Evolutionary conservation across 2,113 vertebrate genomes (phyloP).

Genomic region (Murina feae): DNA sequence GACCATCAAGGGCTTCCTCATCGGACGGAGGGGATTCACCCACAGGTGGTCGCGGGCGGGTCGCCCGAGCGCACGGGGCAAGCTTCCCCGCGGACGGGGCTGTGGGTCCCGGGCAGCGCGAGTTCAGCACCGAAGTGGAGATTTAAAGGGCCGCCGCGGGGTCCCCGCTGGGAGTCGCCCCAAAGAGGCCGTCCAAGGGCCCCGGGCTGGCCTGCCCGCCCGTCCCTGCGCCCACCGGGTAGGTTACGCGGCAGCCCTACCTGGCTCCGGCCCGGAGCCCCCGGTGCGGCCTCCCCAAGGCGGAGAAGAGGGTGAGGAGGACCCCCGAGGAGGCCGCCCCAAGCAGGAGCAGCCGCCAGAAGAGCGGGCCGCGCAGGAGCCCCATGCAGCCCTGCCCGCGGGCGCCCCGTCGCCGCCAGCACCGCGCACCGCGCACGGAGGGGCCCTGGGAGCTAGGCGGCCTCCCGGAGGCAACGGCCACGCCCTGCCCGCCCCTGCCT

Average conservation of each 20-base stretch:
- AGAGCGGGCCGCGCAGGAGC: conserved; percentile 51
- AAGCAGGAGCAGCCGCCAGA: conserved; percentile 71
- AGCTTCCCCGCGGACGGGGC: background rate
- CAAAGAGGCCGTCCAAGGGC: background rate
- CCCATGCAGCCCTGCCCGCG: conserved; percentile 64
- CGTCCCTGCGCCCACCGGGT: background rate
- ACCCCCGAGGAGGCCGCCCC: conserved; percentile 55
- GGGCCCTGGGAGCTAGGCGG: too few species aligned
- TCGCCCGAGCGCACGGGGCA: background rate
- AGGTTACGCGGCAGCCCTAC: conserved; percentile 23
- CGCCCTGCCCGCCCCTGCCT: background rate
- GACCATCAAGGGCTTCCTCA: background rate
- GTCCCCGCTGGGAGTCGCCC: background rate
- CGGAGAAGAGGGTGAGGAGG: conserved; percentile 65
- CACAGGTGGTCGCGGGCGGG: background rate
- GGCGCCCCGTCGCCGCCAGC: background rate
- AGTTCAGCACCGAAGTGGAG: background rate
- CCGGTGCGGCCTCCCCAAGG: background rate
- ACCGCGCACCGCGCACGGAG: too few species aligned
- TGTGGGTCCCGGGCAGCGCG: background rate
- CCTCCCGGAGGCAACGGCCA: background rate
- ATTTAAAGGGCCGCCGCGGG: background rate
- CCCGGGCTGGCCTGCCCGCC: background rate
- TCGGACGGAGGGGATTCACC: background rate
- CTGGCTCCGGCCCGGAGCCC: conserved; percentile 45